These are phyloP conservation scores for Pterocles orientalis DNA, from an alignment of 2,113 vertebrate genomes.

Conservation along the genomic window DNA sequence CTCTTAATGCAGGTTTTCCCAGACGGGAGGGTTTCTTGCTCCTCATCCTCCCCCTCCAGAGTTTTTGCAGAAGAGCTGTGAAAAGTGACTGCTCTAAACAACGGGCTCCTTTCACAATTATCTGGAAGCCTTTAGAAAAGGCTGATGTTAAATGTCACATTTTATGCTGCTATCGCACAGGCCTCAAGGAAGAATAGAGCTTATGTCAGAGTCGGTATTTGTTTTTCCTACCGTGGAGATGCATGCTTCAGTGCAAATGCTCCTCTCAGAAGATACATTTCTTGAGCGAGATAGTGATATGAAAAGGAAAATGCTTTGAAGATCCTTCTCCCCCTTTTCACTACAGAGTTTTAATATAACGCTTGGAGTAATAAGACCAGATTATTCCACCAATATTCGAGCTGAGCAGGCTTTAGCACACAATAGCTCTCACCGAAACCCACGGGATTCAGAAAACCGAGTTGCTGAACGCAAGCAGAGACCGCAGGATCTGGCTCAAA, in stretches of 20 bases:
- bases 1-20: background rate
- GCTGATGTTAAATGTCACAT: constrained; percentile 58
- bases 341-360: background rate
- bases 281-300: fast-evolving
- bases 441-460: background rate
- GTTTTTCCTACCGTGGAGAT: constrained; percentile 11
- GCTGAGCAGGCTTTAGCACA: background rate
- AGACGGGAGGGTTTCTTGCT: background rate
- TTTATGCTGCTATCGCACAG: constrained; percentile 31
- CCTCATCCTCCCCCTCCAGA: background rate
- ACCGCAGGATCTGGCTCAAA: background rate
- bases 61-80: constrained; percentile 8
- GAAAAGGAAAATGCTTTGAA: constrained; percentile 4
- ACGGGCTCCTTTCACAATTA: constrained; percentile 50
- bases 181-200: constrained; percentile 31
- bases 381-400: background rate
- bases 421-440: background rate
- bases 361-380: background rate
- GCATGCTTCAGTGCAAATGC: background rate
- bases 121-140: constrained; percentile 27
- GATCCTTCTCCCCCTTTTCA: background rate
- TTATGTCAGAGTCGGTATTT: constrained; percentile 5
- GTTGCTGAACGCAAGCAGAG: background rate
- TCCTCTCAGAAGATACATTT: background rate
- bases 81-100: constrained; percentile 35